Percentiles rank a stretch among this genome's conserved stretches.
These are phyloP conservation scores for Sycobia sp. DNA, from an alignment of 1,140 invertebrate genomes.

Conservation along the genomic window DNA sequence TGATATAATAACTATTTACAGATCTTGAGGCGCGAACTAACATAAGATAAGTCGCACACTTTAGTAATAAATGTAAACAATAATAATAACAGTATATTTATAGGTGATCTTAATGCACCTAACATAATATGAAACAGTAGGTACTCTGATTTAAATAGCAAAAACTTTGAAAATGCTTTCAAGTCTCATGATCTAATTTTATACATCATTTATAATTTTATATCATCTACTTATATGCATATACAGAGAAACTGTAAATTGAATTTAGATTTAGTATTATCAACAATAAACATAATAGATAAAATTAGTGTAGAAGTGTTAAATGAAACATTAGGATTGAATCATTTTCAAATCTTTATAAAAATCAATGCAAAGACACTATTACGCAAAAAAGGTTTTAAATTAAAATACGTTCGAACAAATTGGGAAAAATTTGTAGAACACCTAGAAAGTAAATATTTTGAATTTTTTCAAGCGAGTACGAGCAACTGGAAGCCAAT, in stretches of 20 bases:
- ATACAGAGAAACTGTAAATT: neutral
- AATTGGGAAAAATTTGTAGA: no score
- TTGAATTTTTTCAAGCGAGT: no score
- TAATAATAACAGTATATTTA: neutral
- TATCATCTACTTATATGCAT: neutral
- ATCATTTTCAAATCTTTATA: neutral
- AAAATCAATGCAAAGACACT: neutral
- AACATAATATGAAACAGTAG: slow-evolving; percentile 10
- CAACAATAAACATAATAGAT: neutral
- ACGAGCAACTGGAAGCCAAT: no score
- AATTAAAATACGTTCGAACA: neutral
- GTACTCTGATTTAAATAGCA: neutral
- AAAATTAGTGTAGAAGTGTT: neutral
- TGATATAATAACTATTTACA: neutral
- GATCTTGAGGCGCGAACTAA: neutral
- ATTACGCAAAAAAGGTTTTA: neutral
- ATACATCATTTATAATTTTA: no score
- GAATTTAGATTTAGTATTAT: neutral
- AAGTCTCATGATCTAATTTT: neutral
- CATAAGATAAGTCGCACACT: no score
- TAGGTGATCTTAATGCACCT: slow-evolving; percentile 12
- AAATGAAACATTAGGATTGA: neutral
- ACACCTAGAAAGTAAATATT: no score
- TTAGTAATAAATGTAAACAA: no score
- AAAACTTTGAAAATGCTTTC: neutral